Conservation (phyloP, 2,113 vertebrate genomes). For the Taxidea taxus region DNA sequence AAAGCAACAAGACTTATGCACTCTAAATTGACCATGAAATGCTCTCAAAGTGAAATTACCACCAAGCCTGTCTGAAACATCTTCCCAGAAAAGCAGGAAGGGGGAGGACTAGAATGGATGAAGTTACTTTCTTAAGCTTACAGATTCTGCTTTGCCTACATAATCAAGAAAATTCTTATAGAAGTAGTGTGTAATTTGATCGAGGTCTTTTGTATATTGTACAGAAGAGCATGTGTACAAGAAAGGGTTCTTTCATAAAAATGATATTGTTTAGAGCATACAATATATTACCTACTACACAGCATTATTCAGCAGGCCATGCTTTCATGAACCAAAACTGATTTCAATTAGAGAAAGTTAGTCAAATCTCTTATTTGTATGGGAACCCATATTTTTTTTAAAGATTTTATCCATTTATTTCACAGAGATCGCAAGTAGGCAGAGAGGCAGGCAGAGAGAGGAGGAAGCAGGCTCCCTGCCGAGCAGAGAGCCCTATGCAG, state of each 20-base stretch:
- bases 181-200: not conserved
- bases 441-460: too few species aligned
- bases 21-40: constrained; percentile 34
- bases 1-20: not conserved
- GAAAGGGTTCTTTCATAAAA: not conserved
- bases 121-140: not conserved
- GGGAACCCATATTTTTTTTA: not conserved
- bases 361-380: not conserved
- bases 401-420: too few species aligned
- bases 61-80: not conserved
- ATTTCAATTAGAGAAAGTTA: not conserved
- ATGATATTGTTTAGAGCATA: not conserved
- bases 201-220: not conserved
- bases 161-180: not conserved
- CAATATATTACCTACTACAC: not conserved
- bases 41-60: not conserved
- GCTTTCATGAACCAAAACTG: not conserved
- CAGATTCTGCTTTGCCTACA: not conserved
- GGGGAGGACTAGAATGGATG: not conserved
- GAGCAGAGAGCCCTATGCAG: too few species aligned
- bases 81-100: not conserved
- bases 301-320: not conserved
- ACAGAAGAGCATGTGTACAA: not conserved
- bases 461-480: too few species aligned
- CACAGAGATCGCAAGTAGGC: too few species aligned